Base-by-base conservation (phyloP, 64 coral and sea anemone species). In the Acropora yongei region DNA sequence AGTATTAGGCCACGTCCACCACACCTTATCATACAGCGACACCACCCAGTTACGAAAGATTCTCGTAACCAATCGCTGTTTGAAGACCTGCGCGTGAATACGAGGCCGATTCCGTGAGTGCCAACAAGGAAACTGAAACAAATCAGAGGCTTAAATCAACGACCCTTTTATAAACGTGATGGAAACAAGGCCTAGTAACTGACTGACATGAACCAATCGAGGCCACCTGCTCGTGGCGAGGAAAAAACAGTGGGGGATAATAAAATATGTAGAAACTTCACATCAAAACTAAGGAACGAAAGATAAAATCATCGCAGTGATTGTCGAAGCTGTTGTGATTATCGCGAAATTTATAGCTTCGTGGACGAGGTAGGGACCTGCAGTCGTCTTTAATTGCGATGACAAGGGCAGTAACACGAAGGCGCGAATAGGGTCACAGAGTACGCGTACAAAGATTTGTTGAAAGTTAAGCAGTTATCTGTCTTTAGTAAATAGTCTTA, bases 141-240 rank as follows among this genome's bases (percentile, higher is more conserved):
- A 85, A 71, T 17, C 2, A 1, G 2, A 2, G 44, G 17, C 4
- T 41, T 30, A 72, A 71, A 68, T 71, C 82, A 85, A 49, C 46
- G 60, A 71, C 44, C 82, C 44, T 8, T 72, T 71, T 48, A 71
- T 85, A 71, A 85, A 85, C 17, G 8, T 85, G 82, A 85, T 72
- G 65, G 82, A 49, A 5, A 71, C 17, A 0, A n/a, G 18, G 45
- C 66, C 17, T 47, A 19, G 82, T 3, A 67, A 85, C 49, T 71
- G 16, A 47, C 16, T 45, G 6, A 85, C 44, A 71, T 72, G 7
- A 71, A 85, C 82, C 82, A 71, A 65, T 40, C 17, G 16, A 9
- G 42, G 8, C 82, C 82, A 85, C 82, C 82, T 85, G 82, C 49
- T 71, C 44, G 2, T 4, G 57, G n/a, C 2, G 17, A n/a, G 47